phyloP scores from a whole-genome alignment of 53 echinoderm and acorn worm genomes.

The Holothuria leucospilota region DNA sequence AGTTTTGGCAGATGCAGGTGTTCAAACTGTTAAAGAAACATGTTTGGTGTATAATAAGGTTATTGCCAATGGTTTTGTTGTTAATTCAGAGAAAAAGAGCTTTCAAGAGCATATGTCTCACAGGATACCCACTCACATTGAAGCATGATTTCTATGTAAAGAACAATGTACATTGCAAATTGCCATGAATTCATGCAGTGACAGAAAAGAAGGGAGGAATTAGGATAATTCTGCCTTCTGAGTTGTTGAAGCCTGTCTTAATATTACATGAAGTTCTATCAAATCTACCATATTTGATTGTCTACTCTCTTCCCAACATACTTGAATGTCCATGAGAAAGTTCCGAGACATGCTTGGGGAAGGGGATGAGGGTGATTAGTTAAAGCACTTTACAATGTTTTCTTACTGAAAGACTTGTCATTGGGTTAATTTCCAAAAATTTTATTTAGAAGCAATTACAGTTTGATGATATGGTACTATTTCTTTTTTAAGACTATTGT shows the following conservation, averaged over 20 bases:
- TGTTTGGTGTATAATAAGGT: constrained; percentile 9
- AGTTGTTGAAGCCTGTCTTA: not conserved
- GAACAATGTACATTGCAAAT: not conserved
- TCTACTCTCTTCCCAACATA: not conserved
- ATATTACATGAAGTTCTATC: not conserved
- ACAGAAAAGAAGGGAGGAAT: not conserved
- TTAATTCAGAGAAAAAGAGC: not conserved
- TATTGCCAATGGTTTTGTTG: constrained; percentile 26
- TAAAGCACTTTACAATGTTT: too few species aligned
- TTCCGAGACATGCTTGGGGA: too few species aligned
- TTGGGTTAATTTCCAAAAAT: too few species aligned
- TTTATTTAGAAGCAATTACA: too few species aligned
- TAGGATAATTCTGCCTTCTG: not conserved
- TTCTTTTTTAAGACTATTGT: too few species aligned
- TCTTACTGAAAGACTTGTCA: too few species aligned
- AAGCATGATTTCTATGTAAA: not conserved
- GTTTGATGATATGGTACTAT: too few species aligned
- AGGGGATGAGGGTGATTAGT: too few species aligned
- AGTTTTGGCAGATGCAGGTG: not conserved
- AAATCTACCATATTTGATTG: not conserved
- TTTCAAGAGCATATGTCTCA: not conserved
- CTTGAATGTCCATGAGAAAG: not conserved
- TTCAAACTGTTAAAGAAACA: not conserved
- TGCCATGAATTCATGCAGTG: not conserved
- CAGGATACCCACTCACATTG: not conserved